Base-by-base conservation (phyloP, 2,888 invertebrate species). In the Bibio marci region DNA sequence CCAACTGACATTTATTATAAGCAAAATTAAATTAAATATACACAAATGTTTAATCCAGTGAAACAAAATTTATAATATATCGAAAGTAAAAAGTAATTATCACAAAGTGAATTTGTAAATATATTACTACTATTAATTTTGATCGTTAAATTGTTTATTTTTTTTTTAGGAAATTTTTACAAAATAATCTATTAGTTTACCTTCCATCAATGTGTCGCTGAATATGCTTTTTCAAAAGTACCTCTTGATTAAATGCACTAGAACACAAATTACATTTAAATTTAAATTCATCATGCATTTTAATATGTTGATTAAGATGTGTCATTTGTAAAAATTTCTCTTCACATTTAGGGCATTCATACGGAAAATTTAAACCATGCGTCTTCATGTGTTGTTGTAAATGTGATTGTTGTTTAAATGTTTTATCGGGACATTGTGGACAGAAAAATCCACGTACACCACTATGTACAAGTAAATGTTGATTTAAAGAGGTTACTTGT, bases 261-360 rank as follows among this genome's bases (percentile, higher is more conserved):
- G 60, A 59, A 45, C 62, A 62, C 44, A 62, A 58, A 44, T 61
- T 58, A 49, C 62, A 62, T 42, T 59, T 58, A 44, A 53, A 60
- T 48, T 61, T 62, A 45, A 59, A 60, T 45, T 63, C 62, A 31
- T 62, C 62, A 46, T 62, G 62, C 57, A 59, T 58, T 44, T 59
- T 59, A 19, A 59, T 50, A 47, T 62, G 62, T 46, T 60, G 60
- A 43, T 62, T 61, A 27, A 62, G 50, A 47, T 62, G 62, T 27
- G 59, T 56, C 46, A 59, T 56, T 43, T 62, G 59, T 42, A 61
- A 46, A 47, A 62, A 62, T 49, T 62, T 62, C 50, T 62, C 62
- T 44, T 62, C 62, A 44, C 62, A 62, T 44, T 61, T 61, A 35
- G 52, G 50, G 46, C 62, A 62, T 44, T 60, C 58, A 35, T 52